Percentiles rank a stretch among this genome's conserved stretches.
phyloP scores from a whole-genome alignment of 2,888 invertebrate genomes.

The Hypsopygia costalis region DNA sequence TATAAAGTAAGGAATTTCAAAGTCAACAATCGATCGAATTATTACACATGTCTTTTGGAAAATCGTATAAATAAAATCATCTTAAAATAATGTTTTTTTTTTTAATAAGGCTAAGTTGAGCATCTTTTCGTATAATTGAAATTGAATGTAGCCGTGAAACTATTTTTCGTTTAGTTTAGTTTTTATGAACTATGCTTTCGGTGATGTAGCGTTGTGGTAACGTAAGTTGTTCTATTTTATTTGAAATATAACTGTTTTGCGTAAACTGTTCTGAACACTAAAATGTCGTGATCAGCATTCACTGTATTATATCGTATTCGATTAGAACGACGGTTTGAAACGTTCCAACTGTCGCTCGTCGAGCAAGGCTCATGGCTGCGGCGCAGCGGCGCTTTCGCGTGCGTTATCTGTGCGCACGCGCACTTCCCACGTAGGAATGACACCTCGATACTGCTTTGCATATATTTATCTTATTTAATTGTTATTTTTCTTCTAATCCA shows the following conservation, averaged over 20 bases:
- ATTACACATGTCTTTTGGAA: slow-evolving; percentile 4
- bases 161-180: neutral
- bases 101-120: slow-evolving; percentile 27
- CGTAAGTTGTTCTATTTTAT: neutral
- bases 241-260: neutral
- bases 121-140: slow-evolving; percentile 23
- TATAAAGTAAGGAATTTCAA: neutral
- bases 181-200: too few relatives aligned
- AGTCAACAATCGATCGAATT: slow-evolving; percentile 1
- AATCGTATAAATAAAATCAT: neutral
- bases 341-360: neutral
- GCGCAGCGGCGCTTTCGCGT: slow-evolving; percentile 19
- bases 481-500: slow-evolving; percentile 80
- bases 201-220: neutral
- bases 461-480: slow-evolving; percentile 41
- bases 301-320: slow-evolving; percentile 2
- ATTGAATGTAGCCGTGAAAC: slow-evolving; percentile 13
- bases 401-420: slow-evolving; percentile 34
- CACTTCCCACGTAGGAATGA: slow-evolving; percentile 39
- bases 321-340: neutral
- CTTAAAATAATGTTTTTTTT: slow-evolving; percentile 7
- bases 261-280: neutral
- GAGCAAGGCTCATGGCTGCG: neutral
- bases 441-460: slow-evolving; percentile 42
- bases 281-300: neutral